Base-by-base conservation (phyloP, 1,140 invertebrate genomes). In the Tyrophagus putrescentiae region DNA sequence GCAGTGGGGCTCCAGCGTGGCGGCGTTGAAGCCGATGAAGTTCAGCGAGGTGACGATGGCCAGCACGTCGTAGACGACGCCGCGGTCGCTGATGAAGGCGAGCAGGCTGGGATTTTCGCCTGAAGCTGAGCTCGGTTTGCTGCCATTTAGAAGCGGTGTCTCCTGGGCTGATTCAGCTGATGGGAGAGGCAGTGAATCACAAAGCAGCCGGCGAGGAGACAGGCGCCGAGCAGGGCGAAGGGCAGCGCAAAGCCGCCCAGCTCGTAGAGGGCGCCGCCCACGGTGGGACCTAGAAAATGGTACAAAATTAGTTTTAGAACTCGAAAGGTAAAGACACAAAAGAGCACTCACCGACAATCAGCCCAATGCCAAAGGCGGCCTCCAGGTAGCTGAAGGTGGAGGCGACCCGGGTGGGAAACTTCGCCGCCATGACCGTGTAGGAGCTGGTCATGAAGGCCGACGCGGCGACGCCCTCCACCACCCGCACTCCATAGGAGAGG, bases 371-470 rank as follows among this genome's bases (percentile, higher is more conserved):
- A 45, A 64, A 67, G 21, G 48, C 63, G 32, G 66, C 65, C 62
- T 68, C 67, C n/a, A 68, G 44, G 87, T 57, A 60, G 61, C 60
- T 68, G 75, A 95, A 90, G 64, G 88, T 87, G 0, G 85, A 87
- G 0, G 87, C 85, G 0, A 95, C 84, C 67, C 86, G 84, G 57
- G 87, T 76, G 0, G 89, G 87, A 75, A 95, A 95, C 73, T 91
- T 85, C 70, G 84, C 84, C n/a, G 90, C 88, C 45, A 92, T 86
- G 54, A 94, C 89, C 0, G 89, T 86, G 73, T 93, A 94, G 65
- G 83, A 84, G 1, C 89, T 86, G 1, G 89, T 94, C 1, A 93
- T 76, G 73, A 92, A 92, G 2, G 87, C 87, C 0, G 90, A 88
- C 68, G 89, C 87, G 25, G 89, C 90, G 18, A 48, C 31, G 0